Base-by-base conservation (phyloP, 2,888 invertebrate species). In the Eupithecia vulgata region DNA sequence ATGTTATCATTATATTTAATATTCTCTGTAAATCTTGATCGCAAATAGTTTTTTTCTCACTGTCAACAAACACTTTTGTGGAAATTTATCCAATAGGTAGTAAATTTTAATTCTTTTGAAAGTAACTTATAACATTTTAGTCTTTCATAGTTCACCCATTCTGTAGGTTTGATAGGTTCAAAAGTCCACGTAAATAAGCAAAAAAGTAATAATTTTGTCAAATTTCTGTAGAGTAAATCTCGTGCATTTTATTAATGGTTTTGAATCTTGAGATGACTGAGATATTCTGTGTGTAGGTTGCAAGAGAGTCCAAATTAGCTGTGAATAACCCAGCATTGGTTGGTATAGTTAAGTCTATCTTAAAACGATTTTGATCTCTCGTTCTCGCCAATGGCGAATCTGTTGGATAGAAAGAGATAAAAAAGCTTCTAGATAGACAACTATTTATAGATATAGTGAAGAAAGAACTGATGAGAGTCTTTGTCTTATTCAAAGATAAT, bases 401-500 rank as follows among this genome's bases (percentile, higher is more conserved):
- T 61, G 34, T 61, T 30, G 17, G 15, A 61, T 61, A 61, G 34
- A 34, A 61, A 61, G 61, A 61, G 30, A 61, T 34, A 34, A 34
- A 57, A 57, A 13, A 34, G 30, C 8, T 61, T 7, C 7, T 3
- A 17, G 34, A 34, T 61, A 34, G 34, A 1, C 34, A 61, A 61
- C 61, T 67, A 52, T 68, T 62, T 37, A 59, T 67, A 37, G 61
- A 66, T 15, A 67, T 30, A 69, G 61, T 66, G 45, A 68, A 81
- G 84, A 89, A 88, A 88, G 93, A 91, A 92, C 90, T 91, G 92
- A 85, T 83, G 87, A 84, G 89, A 92, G 93, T 94, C 94, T 94
- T 94, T 93, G 94, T 89, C 87, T 85, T 84, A 78, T 88, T 93
- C 94, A 94, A 94, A 94, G 94, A 94, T 91, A 88, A 87, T 90